Evolutionary conservation across 2,888 invertebrate genomes (phyloP), one percentile per base, ranked within the genome.

Genomic region (Habroteleia sp.): DNA sequence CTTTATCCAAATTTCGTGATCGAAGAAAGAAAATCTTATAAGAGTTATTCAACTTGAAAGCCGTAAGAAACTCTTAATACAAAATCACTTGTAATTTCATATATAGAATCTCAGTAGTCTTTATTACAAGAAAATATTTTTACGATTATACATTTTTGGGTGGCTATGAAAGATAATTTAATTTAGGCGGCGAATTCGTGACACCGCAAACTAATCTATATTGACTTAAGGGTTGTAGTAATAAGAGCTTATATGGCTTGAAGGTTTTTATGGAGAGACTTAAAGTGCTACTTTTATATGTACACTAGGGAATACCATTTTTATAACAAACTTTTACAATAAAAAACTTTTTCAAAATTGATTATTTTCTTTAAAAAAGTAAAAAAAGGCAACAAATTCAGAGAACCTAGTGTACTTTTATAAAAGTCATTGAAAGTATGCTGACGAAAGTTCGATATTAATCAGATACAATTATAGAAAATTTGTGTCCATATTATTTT

Each of bases 211-310:
- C 44, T 60, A 69, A 60, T 69, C 31, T 44, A 37, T 52, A 44
- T 60, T 60, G 44, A 69, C 60, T 42, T 41, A 25, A 52, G 52
- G 52, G 60, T 69, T 69, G 60, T 44, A 60, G 60, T 52, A 52
- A 69, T 37, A 69, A 52, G 60, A 69, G 52, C 60, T 60, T 60
- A 69, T 8, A 42, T 6, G 44, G 69, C 41, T 52, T 69, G 31
- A 31, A n/a, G n/a, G 60, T 37, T 50, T 60, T 60, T 60, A 60
- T 52, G 33, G 37, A 33, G 41, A 20, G 29, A 52, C 60, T 69
- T 10, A 33, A 58, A 60, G 60, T 60, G 58, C 58, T 44, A 60
- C 35, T 60, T 60, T 60, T 44, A 52, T 41, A 58, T 14, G 8
- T 35, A 41, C 29, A 11, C 14, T 14, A 11, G 3, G 14, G n/a